Evolutionary conservation across 2,797 vertebrate species (phyloP), one percentile per base, ranked within the genome.

Genomic region (Poecile montanus): DNA sequence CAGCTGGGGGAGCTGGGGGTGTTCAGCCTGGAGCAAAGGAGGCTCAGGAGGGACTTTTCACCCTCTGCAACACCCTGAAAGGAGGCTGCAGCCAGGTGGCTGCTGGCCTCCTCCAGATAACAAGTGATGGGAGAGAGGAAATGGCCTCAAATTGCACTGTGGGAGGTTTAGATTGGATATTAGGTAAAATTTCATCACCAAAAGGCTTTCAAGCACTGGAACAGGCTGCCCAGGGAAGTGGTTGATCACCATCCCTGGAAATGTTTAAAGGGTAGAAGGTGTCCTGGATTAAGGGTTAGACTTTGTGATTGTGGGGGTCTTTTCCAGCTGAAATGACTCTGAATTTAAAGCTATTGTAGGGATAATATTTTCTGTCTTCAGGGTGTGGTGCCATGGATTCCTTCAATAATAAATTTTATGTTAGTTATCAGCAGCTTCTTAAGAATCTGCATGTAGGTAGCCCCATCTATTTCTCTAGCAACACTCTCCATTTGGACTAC

Each of bases 251-350:
- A 40, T 14, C 17, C 34, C 62, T 61, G 54, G 47, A 54, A 26
- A 4, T 19, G 16, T 32, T 26, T 16, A 16, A 54, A 66, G 20
- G 17, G 23, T 10, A 51, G 29, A 13, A 34, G 30, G 12, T 34
- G 25, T 27, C 40, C 40, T 6, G 26, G 47, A 16, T 26, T 22
- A 36, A 42, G 13, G 47, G 22, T 54, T 30, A 16, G 21, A 27
- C 15, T 23, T 22, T 0, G 1, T 42, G 34, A 54, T 74, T 0
- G 0, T 9, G 8, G 26, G 34, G 12, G 22, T 54, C 18, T 48
- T 74, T 36, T 61, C 26, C 22, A 62, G 36, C 10, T 1, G 5
- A 68, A 75, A 53, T 42, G 7, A 12, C 42, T 42, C 40, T 18
- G 8, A 48, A 61, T 61, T 67, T 27, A 63, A 79, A 87, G 14